phyloP scores from a whole-genome alignment of 2,113 vertebrate species.

The Hoplias malabaricus region DNA sequence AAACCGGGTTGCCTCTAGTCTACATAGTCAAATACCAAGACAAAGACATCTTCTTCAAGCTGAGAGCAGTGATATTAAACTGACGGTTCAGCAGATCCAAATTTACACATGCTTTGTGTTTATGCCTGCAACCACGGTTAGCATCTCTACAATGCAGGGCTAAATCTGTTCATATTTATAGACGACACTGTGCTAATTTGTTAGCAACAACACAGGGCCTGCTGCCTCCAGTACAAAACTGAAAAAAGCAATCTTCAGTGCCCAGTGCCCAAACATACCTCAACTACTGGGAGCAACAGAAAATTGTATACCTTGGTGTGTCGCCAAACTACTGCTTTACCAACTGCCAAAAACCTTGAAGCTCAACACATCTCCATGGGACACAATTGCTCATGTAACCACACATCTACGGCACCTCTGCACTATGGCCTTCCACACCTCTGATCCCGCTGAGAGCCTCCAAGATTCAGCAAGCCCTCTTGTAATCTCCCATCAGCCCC shows the following conservation, averaged over 20 bases:
- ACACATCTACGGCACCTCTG: background rate
- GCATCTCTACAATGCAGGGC: no score
- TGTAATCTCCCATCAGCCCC: background rate
- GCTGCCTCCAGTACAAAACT: no score
- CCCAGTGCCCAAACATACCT: no score
- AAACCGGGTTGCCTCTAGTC: background rate
- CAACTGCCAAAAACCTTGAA: background rate
- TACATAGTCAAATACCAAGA: background rate
- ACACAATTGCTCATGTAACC: slow-evolving; percentile 22
- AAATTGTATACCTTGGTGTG: background rate
- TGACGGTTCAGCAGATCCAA: no score
- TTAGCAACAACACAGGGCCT: no score
- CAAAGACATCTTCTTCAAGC: background rate
- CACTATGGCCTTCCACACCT: background rate
- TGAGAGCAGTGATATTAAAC: background rate
- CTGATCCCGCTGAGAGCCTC: background rate
- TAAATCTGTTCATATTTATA: no score
- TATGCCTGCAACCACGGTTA: no score
- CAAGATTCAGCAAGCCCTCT: background rate
- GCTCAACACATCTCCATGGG: background rate
- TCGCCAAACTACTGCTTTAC: background rate
- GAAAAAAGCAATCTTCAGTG: no score
- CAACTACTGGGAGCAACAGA: no score
- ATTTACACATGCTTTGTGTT: no score
- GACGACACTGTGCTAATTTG: no score